Evolutionary conservation across 2,113 vertebrate species (phyloP), one percentile per base, ranked within the genome.

Genomic region (Callopanchax toddi): DNA sequence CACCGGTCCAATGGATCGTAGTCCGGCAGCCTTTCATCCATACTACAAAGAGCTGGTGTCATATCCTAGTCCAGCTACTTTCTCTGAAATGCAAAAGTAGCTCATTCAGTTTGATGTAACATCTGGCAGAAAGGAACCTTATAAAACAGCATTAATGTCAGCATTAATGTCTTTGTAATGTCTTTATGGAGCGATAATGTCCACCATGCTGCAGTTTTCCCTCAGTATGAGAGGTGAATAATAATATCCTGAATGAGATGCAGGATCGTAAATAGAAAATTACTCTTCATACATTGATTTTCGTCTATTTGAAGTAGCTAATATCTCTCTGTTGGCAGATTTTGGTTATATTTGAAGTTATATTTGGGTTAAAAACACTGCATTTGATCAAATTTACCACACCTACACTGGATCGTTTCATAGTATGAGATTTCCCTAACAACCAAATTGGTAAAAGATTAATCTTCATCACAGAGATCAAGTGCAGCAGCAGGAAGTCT

Each of bases 11-110:
- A n/a, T n/a, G n/a, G n/a, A n/a, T n/a, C n/a, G n/a, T n/a, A n/a
- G n/a, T n/a, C n/a, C n/a, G n/a, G n/a, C 68, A 74, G 67, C 60
- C 78, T 74, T 81, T 84, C 74, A 87, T 70, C 69, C 53, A 21
- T 57, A 51, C 61, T 56, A 87, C 79, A 86, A 76, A 84, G 70
- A 69, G 18, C 36, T 25, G n/a, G 60, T 11, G 25, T 43, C 48
- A 29, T 17, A 13, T 51, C 36, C 37, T 56, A n/a, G 17, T 51
- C 36, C 60, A 54, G n/a, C 60, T 18, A 23, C 49, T 45, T 44
- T 50, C 54, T 60, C 32, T 69, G 17, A 69, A 59, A 67, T 50
- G 37, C 56, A 25, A 45, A 75, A 65, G 18, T 12, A 1, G 7
- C 16, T 45, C 1, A 48, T 51, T 43, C 9, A 36, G n/a, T 36